phyloP scores from a whole-genome alignment of 2,113 vertebrate species.

The Poicephalus gulielmi region DNA sequence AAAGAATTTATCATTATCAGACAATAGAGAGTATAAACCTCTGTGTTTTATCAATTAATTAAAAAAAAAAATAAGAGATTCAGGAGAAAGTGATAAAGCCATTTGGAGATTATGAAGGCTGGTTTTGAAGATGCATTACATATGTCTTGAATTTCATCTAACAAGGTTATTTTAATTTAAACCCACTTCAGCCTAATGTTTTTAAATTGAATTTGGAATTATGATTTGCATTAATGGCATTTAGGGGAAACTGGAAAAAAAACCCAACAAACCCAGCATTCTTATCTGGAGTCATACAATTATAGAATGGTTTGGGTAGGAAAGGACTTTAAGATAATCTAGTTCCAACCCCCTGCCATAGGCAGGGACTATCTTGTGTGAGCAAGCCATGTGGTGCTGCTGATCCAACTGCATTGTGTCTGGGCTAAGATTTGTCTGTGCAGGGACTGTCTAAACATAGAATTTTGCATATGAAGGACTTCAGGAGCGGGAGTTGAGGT shows the following conservation, averaged over 20 bases:
- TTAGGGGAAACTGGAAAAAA: neutral
- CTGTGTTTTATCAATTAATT: neutral
- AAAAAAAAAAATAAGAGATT: neutral
- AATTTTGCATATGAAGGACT: neutral
- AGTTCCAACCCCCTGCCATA: neutral
- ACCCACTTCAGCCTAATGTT: neutral
- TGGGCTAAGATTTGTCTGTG: neutral
- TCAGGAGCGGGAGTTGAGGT: neutral
- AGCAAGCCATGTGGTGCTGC: neutral
- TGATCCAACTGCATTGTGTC: neutral
- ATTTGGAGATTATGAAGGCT: neutral
- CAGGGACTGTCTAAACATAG: neutral
- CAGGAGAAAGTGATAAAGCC: neutral
- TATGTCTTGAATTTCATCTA: neutral
- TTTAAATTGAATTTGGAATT: neutral
- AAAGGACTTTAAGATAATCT: neutral
- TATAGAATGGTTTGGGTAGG: neutral
- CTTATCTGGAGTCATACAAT: neutral
- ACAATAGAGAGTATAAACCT: neutral
- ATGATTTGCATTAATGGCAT: neutral
- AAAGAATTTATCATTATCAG: neutral
- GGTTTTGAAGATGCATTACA: neutral
- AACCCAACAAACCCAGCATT: neutral
- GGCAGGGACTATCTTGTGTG: neutral
- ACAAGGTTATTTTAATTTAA: neutral